phyloP scores from a whole-genome alignment of 2,113 vertebrate species.

The Halichoerus grypus region DNA sequence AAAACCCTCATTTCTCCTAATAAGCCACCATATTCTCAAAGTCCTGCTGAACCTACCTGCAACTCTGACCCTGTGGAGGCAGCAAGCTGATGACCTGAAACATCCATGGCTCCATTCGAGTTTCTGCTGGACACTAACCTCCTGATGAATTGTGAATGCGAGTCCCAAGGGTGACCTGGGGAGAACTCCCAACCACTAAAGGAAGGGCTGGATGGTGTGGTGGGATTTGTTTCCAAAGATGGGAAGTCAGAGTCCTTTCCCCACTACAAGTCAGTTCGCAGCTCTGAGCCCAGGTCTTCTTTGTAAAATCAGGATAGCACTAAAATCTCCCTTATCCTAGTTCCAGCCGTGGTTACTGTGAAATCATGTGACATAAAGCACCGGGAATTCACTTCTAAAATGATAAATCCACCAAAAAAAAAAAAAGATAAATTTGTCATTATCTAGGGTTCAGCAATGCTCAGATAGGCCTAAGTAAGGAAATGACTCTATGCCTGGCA shows the following conservation, averaged over 20 bases:
- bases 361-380: background rate
- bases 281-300: background rate
- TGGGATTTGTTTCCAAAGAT: background rate
- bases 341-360: background rate
- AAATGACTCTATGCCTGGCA: background rate
- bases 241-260: background rate
- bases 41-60: background rate
- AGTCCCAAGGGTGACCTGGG: background rate
- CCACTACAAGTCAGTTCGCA: background rate
- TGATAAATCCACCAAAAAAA: background rate
- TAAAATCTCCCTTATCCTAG: background rate
- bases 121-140: background rate
- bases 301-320: background rate
- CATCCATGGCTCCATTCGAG: background rate
- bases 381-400: background rate
- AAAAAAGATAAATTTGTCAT: background rate
- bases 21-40: background rate
- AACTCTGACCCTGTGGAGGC: background rate
- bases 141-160: background rate
- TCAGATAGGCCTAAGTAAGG: background rate
- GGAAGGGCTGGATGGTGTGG: background rate
- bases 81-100: background rate
- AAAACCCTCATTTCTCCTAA: background rate
- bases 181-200: background rate
- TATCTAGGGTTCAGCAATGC: background rate